phyloP scores from a whole-genome alignment of 2,888 invertebrate species.

The Patella ulyssiponensis region DNA sequence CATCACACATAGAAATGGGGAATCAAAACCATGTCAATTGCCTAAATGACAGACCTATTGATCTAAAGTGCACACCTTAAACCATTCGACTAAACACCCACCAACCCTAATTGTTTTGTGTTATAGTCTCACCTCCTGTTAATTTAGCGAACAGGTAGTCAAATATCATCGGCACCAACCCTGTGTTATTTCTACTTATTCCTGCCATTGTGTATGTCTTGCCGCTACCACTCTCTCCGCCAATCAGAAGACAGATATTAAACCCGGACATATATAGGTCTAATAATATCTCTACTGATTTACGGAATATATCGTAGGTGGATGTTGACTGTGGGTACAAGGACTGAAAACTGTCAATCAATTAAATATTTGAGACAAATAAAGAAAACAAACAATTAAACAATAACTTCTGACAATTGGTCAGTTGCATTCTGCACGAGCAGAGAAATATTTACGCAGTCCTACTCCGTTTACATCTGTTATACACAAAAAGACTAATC shows the following conservation, averaged over 20 bases:
- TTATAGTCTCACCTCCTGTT: slow-evolving; percentile 49
- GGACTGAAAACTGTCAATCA: slow-evolving; percentile 55
- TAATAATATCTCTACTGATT: slow-evolving; percentile 59
- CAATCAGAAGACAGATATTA: slow-evolving; percentile 64
- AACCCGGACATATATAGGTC: slow-evolving; percentile 66
- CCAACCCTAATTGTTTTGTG: too few species aligned
- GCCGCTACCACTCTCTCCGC: slow-evolving; percentile 67
- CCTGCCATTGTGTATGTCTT: slow-evolving; percentile 66
- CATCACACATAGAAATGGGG: too few species aligned
- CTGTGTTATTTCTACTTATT: slow-evolving; percentile 56
- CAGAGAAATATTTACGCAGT: too few species aligned
- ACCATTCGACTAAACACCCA: too few species aligned
- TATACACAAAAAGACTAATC: too few species aligned
- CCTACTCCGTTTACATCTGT: too few species aligned
- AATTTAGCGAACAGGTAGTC: slow-evolving; percentile 64
- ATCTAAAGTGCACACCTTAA: too few species aligned
- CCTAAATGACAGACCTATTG: too few species aligned
- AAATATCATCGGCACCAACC: slow-evolving; percentile 61
- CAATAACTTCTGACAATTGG: too few species aligned
- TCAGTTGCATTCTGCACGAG: too few species aligned
- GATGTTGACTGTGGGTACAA: slow-evolving; percentile 56
- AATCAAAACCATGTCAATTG: too few species aligned
- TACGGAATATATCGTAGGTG: slow-evolving; percentile 61
- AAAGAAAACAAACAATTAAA: too few species aligned
- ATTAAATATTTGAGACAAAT: background rate